Conservation (phyloP, 2,113 vertebrate genomes). For the Gambusia holbrooki region DNA sequence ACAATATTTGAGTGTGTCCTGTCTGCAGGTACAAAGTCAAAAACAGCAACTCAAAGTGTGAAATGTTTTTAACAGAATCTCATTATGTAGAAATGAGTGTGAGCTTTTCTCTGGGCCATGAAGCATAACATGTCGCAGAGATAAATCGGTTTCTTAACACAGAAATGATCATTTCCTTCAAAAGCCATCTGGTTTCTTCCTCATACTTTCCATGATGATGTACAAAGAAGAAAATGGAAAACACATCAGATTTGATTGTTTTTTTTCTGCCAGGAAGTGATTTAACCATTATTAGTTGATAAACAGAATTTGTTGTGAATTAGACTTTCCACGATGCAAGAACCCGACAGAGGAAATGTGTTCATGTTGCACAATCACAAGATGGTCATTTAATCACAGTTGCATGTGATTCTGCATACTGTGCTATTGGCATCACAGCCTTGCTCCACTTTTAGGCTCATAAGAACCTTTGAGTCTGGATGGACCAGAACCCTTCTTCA, state of each 20-base stretch:
- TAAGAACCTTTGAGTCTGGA: not conserved
- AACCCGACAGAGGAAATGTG: slow-evolving; percentile 2
- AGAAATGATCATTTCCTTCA: slow-evolving; percentile 35
- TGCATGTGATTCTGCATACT: slow-evolving; percentile 10
- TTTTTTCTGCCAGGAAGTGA: slow-evolving; percentile 23
- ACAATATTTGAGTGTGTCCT: not conserved
- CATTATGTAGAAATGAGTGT: slow-evolving; percentile 34
- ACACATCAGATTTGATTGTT: slow-evolving; percentile 16
- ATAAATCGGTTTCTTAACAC: slow-evolving; percentile 23
- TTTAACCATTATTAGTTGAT: slow-evolving; percentile 31
- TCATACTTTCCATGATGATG: not conserved
- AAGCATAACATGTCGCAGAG: slow-evolving; percentile 16
- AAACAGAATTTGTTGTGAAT: slow-evolving; percentile 9
- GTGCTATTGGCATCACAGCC: not conserved
- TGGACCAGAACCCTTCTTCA: slow-evolving; percentile 1
- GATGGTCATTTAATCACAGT: not conserved
- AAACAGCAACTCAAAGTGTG: slow-evolving; percentile 24
- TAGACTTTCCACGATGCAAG: not conserved
- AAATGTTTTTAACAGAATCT: slow-evolving; percentile 25
- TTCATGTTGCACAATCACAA: slow-evolving; percentile 9
- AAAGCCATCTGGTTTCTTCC: slow-evolving; percentile 11
- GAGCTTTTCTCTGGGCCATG: slow-evolving; percentile 2
- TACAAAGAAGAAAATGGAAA: slow-evolving; percentile 15
- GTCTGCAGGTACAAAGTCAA: slow-evolving; percentile 16
- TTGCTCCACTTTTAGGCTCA: slow-evolving; percentile 7